A percentile compares a stretch with the other conserved stretches of the same genome.
These are phyloP conservation scores for Quadriops clusia DNA, from an alignment of 2,888 invertebrate genomes.

Conservation along the genomic window DNA sequence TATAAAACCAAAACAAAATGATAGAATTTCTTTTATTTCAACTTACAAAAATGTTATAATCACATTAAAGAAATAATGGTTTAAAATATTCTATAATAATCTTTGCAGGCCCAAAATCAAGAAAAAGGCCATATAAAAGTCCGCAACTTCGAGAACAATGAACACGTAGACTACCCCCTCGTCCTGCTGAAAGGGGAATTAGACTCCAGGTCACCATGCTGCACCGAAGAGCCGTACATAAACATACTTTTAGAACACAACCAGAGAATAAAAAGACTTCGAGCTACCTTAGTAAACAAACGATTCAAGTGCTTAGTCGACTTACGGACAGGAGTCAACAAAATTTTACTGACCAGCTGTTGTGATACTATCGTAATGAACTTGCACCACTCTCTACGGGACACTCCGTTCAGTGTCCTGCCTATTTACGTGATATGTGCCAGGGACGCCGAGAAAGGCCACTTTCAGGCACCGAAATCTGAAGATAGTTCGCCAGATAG, in stretches of 20 bases:
- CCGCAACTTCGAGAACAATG: slow-evolving; percentile 20
- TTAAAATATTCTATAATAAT: slow-evolving; percentile 2
- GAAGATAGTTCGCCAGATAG: slow-evolving; percentile 49
- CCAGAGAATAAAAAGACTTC: slow-evolving; percentile 45
- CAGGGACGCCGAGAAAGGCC: slow-evolving; percentile 60
- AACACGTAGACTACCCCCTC: slow-evolving; percentile 20
- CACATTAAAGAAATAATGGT: no score
- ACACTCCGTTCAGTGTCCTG: slow-evolving; percentile 51
- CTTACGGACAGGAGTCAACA: slow-evolving; percentile 51
- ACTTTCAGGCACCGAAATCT: slow-evolving; percentile 50
- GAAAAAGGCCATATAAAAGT: no score
- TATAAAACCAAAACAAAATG: no score
- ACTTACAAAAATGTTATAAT: no score
- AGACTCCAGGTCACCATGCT: no score
- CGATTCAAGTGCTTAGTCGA: slow-evolving; percentile 61
- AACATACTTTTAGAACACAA: slow-evolving; percentile 27
- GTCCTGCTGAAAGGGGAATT: slow-evolving; percentile 22
- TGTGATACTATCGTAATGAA: slow-evolving; percentile 38
- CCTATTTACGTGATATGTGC: slow-evolving; percentile 78
- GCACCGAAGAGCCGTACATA: slow-evolving; percentile 7
- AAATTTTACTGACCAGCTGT: slow-evolving; percentile 47
- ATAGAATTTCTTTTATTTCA: no score
- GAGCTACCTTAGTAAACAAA: no score
- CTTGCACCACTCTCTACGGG: slow-evolving; percentile 46
- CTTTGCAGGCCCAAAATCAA: no score